phyloP scores from a whole-genome alignment of 2,888 invertebrate genomes.

The Tetanocera ferruginea region DNA sequence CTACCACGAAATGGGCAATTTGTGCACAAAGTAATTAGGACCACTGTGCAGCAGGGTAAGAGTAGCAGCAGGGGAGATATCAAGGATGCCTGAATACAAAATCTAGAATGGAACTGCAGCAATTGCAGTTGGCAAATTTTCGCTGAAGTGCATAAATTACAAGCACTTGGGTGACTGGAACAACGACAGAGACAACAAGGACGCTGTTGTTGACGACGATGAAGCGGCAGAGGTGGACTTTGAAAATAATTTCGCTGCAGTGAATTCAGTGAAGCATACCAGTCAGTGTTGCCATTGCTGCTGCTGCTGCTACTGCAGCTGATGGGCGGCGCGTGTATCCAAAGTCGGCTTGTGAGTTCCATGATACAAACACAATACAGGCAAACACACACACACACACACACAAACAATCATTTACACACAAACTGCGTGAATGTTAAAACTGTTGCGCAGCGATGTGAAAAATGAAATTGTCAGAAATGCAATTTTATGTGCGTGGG shows the following conservation, averaged over 20 bases:
- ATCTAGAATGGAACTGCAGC: not conserved
- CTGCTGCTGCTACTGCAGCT: not conserved
- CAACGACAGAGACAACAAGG: not conserved
- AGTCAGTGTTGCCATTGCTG: too few relatives aligned
- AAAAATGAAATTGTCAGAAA: slow-evolving; percentile 54
- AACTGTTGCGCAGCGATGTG: slow-evolving; percentile 51
- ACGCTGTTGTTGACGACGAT: not conserved
- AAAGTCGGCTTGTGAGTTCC: too few relatives aligned
- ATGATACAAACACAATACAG: slow-evolving; percentile 16
- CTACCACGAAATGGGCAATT: slow-evolving; percentile 35
- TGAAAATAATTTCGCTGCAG: not conserved
- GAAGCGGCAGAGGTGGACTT: not conserved
- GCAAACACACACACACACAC: slow-evolving; percentile 3
- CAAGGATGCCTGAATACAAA: not conserved
- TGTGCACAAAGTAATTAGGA: slow-evolving; percentile 34
- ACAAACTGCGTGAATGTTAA: slow-evolving; percentile 29
- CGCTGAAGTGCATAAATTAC: slow-evolving; percentile 39
- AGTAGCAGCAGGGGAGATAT: not conserved
- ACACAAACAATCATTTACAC: not conserved
- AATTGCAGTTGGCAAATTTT: slow-evolving; percentile 35
- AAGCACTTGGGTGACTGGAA: not conserved
- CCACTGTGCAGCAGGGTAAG: not conserved
- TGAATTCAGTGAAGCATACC: too few relatives aligned
- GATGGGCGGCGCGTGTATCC: slow-evolving; percentile 25
- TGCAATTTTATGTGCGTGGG: slow-evolving; percentile 42